Conservation (phyloP, 2,888 invertebrate species). For the Tuta absoluta region DNA sequence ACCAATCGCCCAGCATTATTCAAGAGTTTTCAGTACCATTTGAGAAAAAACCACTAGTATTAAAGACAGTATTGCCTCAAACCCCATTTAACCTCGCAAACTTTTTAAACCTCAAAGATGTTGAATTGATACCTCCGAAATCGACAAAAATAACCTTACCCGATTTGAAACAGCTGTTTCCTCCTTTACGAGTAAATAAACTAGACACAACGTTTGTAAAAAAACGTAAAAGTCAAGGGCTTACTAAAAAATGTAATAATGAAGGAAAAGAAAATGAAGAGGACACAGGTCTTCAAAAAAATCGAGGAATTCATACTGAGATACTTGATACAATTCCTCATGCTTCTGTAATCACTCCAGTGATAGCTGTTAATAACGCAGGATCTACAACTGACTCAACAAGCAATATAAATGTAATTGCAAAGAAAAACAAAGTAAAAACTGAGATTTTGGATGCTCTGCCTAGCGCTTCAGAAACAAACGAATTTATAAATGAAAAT, state of each 20-base stretch:
- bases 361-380: not conserved
- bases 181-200: constrained; percentile 19
- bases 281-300: not conserved
- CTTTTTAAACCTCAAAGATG: constrained; percentile 55
- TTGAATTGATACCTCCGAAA: constrained; percentile 43
- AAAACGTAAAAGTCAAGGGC: constrained; percentile 1
- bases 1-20: constrained; percentile 34
- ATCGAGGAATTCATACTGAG: constrained; percentile 32
- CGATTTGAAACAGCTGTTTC: constrained; percentile 25
- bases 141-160: constrained; percentile 27
- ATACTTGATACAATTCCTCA: constrained; percentile 37
- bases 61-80: constrained; percentile 29
- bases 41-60: constrained; percentile 16
- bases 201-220: constrained; percentile 1
- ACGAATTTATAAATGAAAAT: not conserved
- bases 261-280: constrained; percentile 3
- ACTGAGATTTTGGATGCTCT: constrained; percentile 39
- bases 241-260: not conserved
- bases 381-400: not conserved
- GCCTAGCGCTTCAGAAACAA: constrained; percentile 36
- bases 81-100: constrained; percentile 44
- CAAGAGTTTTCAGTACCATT: constrained; percentile 23
- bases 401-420: not conserved
- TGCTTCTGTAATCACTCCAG: constrained; percentile 26
- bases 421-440: constrained; percentile 20